Evolutionary conservation across 2,113 vertebrate species (phyloP).

Genomic region (Cyprinodon variegatus): DNA sequence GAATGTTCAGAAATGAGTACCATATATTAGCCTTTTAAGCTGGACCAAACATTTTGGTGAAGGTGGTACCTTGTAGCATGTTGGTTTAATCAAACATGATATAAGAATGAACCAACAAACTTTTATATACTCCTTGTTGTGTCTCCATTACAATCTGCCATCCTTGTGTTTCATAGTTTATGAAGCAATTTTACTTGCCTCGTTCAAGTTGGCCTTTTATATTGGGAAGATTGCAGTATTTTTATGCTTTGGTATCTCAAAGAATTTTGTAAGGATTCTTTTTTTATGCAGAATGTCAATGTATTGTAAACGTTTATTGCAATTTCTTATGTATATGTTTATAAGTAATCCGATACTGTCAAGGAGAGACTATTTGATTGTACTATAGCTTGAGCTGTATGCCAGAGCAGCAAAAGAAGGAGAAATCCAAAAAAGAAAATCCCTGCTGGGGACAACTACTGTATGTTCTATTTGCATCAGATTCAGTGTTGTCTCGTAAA

Average conservation of each 20-base stretch:
- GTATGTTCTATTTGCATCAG: constrained; percentile 22
- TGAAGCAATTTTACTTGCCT: constrained; percentile 90
- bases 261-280: constrained; percentile 86
- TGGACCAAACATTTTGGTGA: constrained; percentile 25
- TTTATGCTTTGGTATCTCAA: constrained; percentile 83
- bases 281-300: constrained; percentile 67
- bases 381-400: constrained; percentile 29
- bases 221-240: constrained; percentile 79
- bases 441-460: not conserved
- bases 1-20: constrained; percentile 24
- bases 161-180: constrained; percentile 58
- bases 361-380: constrained; percentile 57
- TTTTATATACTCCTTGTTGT: constrained; percentile 28
- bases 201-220: constrained; percentile 91
- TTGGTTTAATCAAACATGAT: constrained; percentile 33
- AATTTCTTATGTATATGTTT: constrained; percentile 52
- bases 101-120: constrained; percentile 18
- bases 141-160: constrained; percentile 9
- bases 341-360: constrained; percentile 30
- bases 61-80: constrained; percentile 43
- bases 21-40: constrained; percentile 40
- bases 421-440: constrained; percentile 2
- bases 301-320: constrained; percentile 63
- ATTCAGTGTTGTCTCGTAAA: constrained; percentile 5
- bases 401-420: not conserved